Base-by-base conservation (phyloP, 2,797 vertebrate genomes). In the Argya squamiceps region DNA sequence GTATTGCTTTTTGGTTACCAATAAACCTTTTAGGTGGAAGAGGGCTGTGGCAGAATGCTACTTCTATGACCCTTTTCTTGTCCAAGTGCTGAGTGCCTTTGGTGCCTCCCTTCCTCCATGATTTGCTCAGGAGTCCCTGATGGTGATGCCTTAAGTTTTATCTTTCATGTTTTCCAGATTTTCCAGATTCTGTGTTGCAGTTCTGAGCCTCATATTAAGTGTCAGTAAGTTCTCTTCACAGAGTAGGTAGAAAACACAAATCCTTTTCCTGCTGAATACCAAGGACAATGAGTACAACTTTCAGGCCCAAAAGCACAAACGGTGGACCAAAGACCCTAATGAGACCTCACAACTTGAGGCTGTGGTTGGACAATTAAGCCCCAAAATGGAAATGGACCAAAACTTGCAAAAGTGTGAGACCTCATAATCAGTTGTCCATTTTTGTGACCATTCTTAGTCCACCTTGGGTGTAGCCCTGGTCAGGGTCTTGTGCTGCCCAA, bases 21-120 rank as follows among this genome's bases (percentile, higher is more conserved):
- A 39, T 60, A 84, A 96, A 56, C 29, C 69, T 74, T 97, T 92
- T 41, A 87, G 89, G 84, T 49, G 44, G 65, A 84, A 84, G 79
- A 71, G 20, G 17, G 65, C 62, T 59, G 63, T 88, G 55, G 67
- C 53, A 93, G 82, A 88, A 49, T 43, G 67, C 47, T 71, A n/a
- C 65, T 81, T 34, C 71, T 63, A 50, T 74, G 60, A 93, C 65
- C 19, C 64, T 71, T 71, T 85, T 69, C 27, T 69, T 34, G 41
- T 59, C 46, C 1, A 15, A 55, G 47, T 63, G 86, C 69, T 71
- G 49, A 89, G 63, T 86, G 70, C 46, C 83, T 60, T 96, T 95
- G 91, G 59, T 93, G 62, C 52, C 49, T 94, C n/a, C 60, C 44
- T 92, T 56, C 63, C 34, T 85, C 32, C 14, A n/a, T 44, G 84